Percentiles rank a stretch among this genome's conserved stretches.
phyloP scores from a whole-genome alignment of 2,113 vertebrate species.

The Erpornis zantholeuca region DNA sequence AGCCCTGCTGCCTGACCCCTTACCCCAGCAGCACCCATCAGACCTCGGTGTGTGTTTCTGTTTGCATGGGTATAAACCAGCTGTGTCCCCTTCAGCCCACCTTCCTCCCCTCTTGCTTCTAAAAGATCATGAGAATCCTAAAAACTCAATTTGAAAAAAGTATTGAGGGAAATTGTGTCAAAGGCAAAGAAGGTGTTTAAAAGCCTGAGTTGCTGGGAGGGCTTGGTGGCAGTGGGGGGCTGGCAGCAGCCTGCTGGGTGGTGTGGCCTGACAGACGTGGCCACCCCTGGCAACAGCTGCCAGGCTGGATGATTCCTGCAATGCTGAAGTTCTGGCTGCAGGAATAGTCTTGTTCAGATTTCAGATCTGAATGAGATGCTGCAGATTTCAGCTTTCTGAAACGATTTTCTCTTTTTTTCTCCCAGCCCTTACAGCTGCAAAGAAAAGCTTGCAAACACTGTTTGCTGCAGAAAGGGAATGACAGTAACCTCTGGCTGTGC shows the following conservation, averaged over 20 bases:
- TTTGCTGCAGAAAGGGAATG: not conserved
- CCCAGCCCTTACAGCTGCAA: not conserved
- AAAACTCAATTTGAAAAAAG: not conserved
- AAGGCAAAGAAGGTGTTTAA: not conserved
- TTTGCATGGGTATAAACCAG: not conserved
- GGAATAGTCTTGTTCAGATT: not conserved
- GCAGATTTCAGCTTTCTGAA: not conserved
- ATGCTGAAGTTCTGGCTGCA: not conserved
- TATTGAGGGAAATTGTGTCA: rapidly evolving
- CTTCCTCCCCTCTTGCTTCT: not conserved
- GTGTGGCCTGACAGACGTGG: not conserved
- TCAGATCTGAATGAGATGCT: not conserved
- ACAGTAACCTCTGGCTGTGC: not conserved
- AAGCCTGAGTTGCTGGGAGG: not conserved
- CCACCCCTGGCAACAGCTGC: not conserved
- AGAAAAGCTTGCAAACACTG: not conserved
- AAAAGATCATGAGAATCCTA: not conserved
- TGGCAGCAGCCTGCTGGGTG: not conserved
- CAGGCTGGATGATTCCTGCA: not conserved
- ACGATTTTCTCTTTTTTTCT: not conserved
- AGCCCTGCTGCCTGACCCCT: not conserved
- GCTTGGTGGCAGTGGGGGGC: not conserved
- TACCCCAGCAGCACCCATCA: not conserved
- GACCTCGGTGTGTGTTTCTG: not conserved
- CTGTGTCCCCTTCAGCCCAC: not conserved